Percentiles rank a stretch among this genome's conserved stretches.
Evolutionary conservation across 1,140 invertebrate species (phyloP).

Genomic region (Dinothrombium tinctorium): DNA sequence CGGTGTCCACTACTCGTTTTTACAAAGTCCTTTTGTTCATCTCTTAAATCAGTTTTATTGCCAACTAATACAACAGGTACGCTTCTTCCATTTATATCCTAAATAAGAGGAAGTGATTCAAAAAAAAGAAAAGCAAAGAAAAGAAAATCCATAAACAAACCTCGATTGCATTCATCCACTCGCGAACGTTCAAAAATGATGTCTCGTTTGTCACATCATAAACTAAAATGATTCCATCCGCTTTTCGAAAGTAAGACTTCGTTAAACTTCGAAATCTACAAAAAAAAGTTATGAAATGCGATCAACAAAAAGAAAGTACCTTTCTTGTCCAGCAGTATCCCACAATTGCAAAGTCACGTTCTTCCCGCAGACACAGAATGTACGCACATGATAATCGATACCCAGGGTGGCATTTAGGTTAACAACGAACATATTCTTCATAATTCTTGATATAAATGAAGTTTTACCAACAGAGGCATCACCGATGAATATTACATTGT

Average conservation of each 20-base stretch:
- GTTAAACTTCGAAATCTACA: conserved; percentile 38
- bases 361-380: conserved; percentile 31
- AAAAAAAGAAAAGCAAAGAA: not conserved
- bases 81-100: conserved; percentile 26
- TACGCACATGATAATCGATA: conserved; percentile 39
- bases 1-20: too few relatives aligned
- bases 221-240: conserved; percentile 39
- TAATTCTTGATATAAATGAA: conserved; percentile 35
- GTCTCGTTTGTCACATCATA: conserved; percentile 39
- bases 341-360: conserved; percentile 35
- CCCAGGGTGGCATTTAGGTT: conserved; percentile 35
- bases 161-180: conserved; percentile 35
- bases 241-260: conserved; percentile 40
- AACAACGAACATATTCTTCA: conserved; percentile 31
- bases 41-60: conserved; percentile 31
- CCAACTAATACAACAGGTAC: conserved; percentile 30
- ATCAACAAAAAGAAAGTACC: not conserved
- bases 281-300: not conserved
- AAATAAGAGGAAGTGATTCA: not conserved
- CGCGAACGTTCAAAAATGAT: conserved; percentile 34
- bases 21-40: too few relatives aligned
- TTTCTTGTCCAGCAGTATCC: conserved; percentile 28
- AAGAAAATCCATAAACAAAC: conserved; percentile 18
- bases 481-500: conserved; percentile 37
- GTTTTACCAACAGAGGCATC: conserved; percentile 42